Conservation (phyloP, 1,140 invertebrate species). For the Drusus annulatus region DNA sequence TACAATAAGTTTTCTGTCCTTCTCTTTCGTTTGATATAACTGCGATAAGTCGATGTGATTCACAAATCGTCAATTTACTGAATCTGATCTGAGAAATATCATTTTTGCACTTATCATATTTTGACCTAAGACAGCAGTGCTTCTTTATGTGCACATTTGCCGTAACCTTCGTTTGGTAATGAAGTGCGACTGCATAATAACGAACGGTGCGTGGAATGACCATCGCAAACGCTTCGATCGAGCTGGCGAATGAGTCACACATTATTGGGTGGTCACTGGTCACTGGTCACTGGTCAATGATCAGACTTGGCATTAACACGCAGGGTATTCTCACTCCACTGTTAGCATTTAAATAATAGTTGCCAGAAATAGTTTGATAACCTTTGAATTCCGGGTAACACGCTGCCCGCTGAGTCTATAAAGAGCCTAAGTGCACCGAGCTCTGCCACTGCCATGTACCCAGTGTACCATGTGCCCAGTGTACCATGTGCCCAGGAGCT, state of each 20-base stretch:
- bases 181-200: too few relatives aligned
- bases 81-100: too few relatives aligned
- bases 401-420: neutral
- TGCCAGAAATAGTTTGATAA: conserved; percentile 37
- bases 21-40: too few relatives aligned
- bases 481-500: too few relatives aligned
- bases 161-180: neutral
- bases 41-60: too few relatives aligned
- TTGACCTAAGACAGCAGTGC: too few relatives aligned
- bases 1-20: too few relatives aligned
- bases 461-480: too few relatives aligned
- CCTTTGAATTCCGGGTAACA: conserved; percentile 34
- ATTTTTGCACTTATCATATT: too few relatives aligned
- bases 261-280: conserved; percentile 7
- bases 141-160: too few relatives aligned
- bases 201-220: neutral
- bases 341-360: conserved; percentile 33
- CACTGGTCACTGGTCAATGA: neutral
- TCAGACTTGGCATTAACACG: conserved; percentile 33
- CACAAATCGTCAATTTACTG: too few relatives aligned
- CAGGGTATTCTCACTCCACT: conserved; percentile 11
- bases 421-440: neutral
- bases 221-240: neutral
- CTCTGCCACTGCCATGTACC: too few relatives aligned
- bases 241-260: neutral